These are phyloP conservation scores for Argyrosomus regius DNA, from an alignment of 2,797 vertebrate genomes.

Conservation along the genomic window DNA sequence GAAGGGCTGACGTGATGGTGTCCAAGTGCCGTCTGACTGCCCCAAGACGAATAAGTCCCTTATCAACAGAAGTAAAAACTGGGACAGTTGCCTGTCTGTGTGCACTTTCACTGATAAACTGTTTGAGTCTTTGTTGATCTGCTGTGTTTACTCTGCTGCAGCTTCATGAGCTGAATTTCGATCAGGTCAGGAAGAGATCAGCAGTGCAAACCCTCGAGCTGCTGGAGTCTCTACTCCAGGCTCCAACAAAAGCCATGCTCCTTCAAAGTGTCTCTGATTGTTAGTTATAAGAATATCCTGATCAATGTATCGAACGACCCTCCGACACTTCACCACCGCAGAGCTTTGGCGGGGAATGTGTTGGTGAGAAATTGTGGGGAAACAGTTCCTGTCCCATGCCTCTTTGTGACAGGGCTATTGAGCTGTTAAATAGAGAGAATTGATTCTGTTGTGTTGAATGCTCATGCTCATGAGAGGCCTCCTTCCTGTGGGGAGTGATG, in stretches of 20 bases:
- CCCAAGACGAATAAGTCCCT: not conserved
- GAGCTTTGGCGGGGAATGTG: slow-evolving; percentile 18
- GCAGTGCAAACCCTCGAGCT: not conserved
- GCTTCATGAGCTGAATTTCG: slow-evolving; percentile 17
- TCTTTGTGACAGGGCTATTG: slow-evolving; percentile 50
- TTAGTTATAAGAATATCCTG: slow-evolving; percentile 30
- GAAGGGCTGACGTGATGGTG: slow-evolving; percentile 6
- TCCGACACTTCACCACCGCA: not conserved
- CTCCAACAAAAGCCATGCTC: slow-evolving; percentile 7
- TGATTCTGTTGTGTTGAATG: slow-evolving; percentile 43
- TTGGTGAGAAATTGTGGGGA: slow-evolving; percentile 20
- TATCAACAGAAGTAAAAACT: slow-evolving; percentile 2
- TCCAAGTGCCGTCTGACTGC: not conserved
- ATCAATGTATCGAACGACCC: slow-evolving; percentile 24
- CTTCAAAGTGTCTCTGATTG: slow-evolving; percentile 29
- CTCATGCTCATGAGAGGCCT: slow-evolving; percentile 26
- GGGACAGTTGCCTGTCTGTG: not conserved
- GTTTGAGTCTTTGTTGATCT: slow-evolving; percentile 5
- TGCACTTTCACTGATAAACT: slow-evolving; percentile 17
- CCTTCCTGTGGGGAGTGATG: slow-evolving; percentile 21
- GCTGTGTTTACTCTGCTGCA: not conserved
- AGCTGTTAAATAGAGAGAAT: slow-evolving; percentile 51
- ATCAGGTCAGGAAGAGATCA: slow-evolving; percentile 19
- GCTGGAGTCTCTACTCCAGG: not conserved
- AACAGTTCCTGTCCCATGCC: slow-evolving; percentile 18